These are phyloP conservation scores for Tiaroga cobitis DNA, from an alignment of 2,797 vertebrate species.

Conservation along the genomic window DNA sequence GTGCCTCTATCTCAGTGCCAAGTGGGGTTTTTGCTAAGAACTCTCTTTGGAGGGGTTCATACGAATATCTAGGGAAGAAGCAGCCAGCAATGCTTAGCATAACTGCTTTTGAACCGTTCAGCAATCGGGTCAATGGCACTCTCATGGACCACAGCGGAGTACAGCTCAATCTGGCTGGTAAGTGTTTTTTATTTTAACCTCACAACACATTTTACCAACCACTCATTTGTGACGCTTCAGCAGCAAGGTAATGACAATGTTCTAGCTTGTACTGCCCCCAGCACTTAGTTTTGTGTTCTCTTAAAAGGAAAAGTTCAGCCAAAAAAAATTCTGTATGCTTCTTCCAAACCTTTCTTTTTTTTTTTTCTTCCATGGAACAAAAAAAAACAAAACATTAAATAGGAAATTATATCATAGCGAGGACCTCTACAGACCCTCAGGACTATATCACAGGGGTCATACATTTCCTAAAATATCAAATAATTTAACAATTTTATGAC, in stretches of 20 bases:
- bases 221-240: conserved; percentile 25
- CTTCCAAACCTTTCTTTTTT: not conserved
- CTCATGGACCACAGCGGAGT: conserved; percentile 95
- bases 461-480: not conserved
- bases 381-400: not conserved
- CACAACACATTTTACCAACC: conserved; percentile 28
- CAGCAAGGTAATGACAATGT: conserved; percentile 3
- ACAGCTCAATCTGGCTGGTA: conserved; percentile 91
- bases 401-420: not conserved
- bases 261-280: not conserved
- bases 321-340: not conserved
- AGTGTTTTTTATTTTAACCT: conserved; percentile 47
- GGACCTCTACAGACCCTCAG: not conserved
- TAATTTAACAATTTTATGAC: not conserved
- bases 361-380: not conserved
- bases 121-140: conserved; percentile 93
- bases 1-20: conserved; percentile 80
- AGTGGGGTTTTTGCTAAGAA: conserved; percentile 95
- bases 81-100: conserved; percentile 96
- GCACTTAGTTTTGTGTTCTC: not conserved
- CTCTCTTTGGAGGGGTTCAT: conserved; percentile 96
- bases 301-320: not conserved
- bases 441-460: not conserved
- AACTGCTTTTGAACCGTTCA: conserved; percentile 87
- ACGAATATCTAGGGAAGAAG: conserved; percentile 97